These are phyloP conservation scores for Stomatorhinus ivindoensis DNA, from an alignment of 2,113 vertebrate species.

Conservation along the genomic window DNA sequence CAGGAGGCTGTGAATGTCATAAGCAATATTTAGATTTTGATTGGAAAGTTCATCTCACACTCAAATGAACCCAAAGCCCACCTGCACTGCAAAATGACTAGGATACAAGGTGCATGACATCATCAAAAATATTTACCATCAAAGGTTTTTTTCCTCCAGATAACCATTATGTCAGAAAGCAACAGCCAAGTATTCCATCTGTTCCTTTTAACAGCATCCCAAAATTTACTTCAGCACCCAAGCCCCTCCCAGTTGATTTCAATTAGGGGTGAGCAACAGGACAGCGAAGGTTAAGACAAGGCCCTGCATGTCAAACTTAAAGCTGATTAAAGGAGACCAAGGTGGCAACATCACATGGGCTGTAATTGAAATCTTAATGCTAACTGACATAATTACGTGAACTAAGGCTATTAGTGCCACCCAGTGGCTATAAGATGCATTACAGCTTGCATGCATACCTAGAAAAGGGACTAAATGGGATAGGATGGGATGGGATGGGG, in stretches of 20 bases:
- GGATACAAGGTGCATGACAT: background rate
- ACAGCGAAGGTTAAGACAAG: background rate
- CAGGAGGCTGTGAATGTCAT: background rate
- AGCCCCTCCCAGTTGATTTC: background rate
- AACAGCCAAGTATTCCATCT: background rate
- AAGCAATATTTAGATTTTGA: background rate
- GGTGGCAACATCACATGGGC: background rate
- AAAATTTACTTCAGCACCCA: background rate
- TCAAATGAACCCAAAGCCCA: background rate
- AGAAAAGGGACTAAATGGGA: background rate
- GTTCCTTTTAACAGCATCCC: background rate
- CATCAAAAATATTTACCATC: background rate
- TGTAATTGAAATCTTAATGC: background rate
- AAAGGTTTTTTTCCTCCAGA: background rate
- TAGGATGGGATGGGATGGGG: no score
- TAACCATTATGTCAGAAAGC: background rate
- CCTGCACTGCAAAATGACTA: background rate
- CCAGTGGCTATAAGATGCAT: constrained; percentile 44
- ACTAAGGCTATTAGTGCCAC: constrained; percentile 45
- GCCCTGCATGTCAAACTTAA: background rate
- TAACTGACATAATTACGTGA: background rate
- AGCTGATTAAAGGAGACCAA: background rate
- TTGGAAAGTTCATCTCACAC: background rate
- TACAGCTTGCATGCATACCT: background rate
- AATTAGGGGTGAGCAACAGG: background rate